Base-by-base conservation (phyloP, 2,888 invertebrate genomes). In the Spodoptera picta region DNA sequence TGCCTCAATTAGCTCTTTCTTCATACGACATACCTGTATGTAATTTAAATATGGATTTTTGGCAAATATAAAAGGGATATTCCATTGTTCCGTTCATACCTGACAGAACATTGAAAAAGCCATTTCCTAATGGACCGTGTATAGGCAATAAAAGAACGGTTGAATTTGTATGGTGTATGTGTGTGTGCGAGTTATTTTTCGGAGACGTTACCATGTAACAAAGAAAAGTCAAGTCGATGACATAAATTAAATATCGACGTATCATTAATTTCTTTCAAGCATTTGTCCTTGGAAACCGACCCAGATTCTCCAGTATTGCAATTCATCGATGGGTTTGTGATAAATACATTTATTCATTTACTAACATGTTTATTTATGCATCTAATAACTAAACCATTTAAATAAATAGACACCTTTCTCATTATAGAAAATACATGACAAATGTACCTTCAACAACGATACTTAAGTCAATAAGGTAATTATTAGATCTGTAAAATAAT, bases 71-170 rank as follows among this genome's bases (percentile, higher is more conserved):
- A 46, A 52, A 27, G 43, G 36, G 12, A 44, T 41, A 51, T 36
- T 71, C n/a, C 49, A 68, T 59, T 63, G 47, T 56, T 56, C 65
- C 24, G 58, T 44, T 54, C 57, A 27, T 45, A 55, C 55, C 56
- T 55, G 49, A 64, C 50, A 68, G 60, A 64, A 50, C 46, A 55
- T 69, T 49, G 59, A 54, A 62, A 73, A 54, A 62, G 41, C 49
- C 42, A 64, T 70, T 77, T 61, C 56, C 54, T 73, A 67, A 76
- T 77, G 60, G 57, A 62, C 49, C 45, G 59, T 70, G 47, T 64
- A 77, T 52, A 42, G 57, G 46, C 59, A 69, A 65, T 79, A 65
- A 73, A 67, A 65, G 46, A 54, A 27, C 36, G 12, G n/a, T 60
- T 46, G 48, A 63, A 67, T 69, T 73, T 27, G 27, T 27, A 27